Evolutionary conservation across 35 echinoderm and acorn worm genomes (phyloP), one percentile per base, ranked within the genome.

Genomic region (Patiria miniata): DNA sequence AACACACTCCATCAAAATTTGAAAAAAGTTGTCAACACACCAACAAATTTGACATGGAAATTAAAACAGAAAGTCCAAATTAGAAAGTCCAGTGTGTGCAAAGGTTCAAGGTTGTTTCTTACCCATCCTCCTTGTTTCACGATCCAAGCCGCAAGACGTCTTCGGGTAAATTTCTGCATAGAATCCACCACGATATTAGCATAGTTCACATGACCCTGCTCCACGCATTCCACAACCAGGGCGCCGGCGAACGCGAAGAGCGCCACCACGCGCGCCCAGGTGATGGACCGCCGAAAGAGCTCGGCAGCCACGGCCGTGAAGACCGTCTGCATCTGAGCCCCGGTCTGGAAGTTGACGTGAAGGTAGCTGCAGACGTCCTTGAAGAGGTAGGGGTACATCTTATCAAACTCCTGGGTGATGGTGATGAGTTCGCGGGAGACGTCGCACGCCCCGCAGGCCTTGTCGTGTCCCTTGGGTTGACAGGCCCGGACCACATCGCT

Each of bases 71-170:
- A n/a, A n/a, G n/a, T n/a, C n/a, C n/a, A n/a, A n/a, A n/a, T n/a
- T n/a, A n/a, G 42, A 47, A 47, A 47, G 42, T 47, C 12, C 4
- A 47, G 12, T 47, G 4, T 47, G n/a, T 30, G 76, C 33, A 78
- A 5, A 6, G 52, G n/a, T 36, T 61, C 28, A 5, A 61, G 17
- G 18, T 61, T 7, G 17, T 73, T 18, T 28, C 87, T 84, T 61
- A 90, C 88, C 88, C 88, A 90, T 51, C 88, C 88, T 55, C 88
- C 88, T 84, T 90, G 88, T 23, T 82, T 57, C 0, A 90, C 81
- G 50, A 90, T 84, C 88, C 88, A 90, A n/a, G 57, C 61, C 23
- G 81, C 88, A 1, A 90, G 68, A 21, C 68, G 69, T 18, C 77
- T 29, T 19, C 88, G 15, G 21, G 83, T 81, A 37, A 90, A 90